These are phyloP conservation scores for Amphimallon solstitiale DNA, from an alignment of 2,888 invertebrate species.

Conservation along the genomic window DNA sequence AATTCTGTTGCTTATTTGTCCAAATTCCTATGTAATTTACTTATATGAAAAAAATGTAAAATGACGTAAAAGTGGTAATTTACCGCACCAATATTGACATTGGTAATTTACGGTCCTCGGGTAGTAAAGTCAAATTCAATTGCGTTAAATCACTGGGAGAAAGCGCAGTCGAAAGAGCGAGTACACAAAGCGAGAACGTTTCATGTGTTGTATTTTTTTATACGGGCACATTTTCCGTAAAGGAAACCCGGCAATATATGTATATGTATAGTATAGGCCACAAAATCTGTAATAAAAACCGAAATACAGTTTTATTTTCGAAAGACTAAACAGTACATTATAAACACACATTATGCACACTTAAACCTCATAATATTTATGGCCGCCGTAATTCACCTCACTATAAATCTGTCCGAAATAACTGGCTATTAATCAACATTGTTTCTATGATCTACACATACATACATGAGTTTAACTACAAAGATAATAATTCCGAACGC, in stretches of 20 bases:
- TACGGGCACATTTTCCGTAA: constrained; percentile 17
- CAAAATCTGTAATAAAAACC: constrained; percentile 33
- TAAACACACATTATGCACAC: constrained; percentile 39
- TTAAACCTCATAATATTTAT: constrained; percentile 52
- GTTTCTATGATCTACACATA: constrained; percentile 58
- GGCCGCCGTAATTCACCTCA: constrained; percentile 57
- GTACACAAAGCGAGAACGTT: constrained; percentile 10
- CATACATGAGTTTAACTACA: constrained; percentile 47
- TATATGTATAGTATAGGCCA: constrained; percentile 16
- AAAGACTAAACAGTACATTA: constrained; percentile 39
- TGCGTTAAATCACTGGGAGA: constrained; percentile 10
- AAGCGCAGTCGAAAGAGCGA: neutral
- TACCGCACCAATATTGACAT: neutral
- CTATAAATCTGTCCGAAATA: constrained; percentile 58
- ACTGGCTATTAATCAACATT: constrained; percentile 60
- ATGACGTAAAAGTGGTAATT: too few species aligned
- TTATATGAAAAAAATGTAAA: too few species aligned
- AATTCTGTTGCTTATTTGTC: too few species aligned
- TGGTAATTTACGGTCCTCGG: constrained; percentile 7
- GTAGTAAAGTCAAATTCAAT: constrained; percentile 12
- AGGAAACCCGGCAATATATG: constrained; percentile 16
- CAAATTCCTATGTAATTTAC: too few species aligned
- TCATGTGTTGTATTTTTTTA: constrained; percentile 6
- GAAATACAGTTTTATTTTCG: constrained; percentile 33
- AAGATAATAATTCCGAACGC: constrained; percentile 36